These are phyloP conservation scores for Melozone crissalis DNA, from an alignment of 2,113 vertebrate genomes.

Conservation along the genomic window DNA sequence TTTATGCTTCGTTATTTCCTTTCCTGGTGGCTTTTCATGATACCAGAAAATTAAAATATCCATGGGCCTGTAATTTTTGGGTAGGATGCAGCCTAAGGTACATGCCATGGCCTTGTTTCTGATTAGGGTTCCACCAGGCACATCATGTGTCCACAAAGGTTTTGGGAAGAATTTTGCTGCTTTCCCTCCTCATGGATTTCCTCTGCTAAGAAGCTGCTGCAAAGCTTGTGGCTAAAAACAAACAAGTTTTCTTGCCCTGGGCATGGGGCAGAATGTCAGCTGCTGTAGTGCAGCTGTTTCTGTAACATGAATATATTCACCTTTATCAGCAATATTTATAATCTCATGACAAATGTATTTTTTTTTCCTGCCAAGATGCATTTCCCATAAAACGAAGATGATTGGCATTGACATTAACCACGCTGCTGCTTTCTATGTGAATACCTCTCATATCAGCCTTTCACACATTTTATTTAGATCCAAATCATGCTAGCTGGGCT, in stretches of 20 bases:
- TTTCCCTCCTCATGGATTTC: not conserved
- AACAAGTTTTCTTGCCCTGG: not conserved
- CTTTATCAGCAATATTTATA: not conserved
- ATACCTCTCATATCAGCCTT: not conserved
- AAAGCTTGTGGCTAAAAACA: not conserved
- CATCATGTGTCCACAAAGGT: not conserved
- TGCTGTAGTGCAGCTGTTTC: not conserved
- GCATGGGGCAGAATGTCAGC: not conserved
- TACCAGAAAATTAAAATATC: not conserved
- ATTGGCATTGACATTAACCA: not conserved
- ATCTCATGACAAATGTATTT: not conserved
- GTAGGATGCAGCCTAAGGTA: not conserved
- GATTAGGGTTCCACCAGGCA: not conserved
- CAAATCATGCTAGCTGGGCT: not conserved
- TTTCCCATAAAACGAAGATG: not conserved
- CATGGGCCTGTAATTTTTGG: not conserved
- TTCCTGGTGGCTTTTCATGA: not conserved
- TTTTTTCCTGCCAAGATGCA: not conserved
- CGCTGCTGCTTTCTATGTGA: not conserved
- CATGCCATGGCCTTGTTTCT: not conserved
- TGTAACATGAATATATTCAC: not conserved
- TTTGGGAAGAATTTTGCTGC: not conserved
- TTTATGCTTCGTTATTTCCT: not conserved
- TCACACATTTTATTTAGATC: not conserved
- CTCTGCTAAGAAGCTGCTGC: not conserved